phyloP scores from a whole-genome alignment of 2,888 invertebrate species.

The Meteorus cinctellus region DNA sequence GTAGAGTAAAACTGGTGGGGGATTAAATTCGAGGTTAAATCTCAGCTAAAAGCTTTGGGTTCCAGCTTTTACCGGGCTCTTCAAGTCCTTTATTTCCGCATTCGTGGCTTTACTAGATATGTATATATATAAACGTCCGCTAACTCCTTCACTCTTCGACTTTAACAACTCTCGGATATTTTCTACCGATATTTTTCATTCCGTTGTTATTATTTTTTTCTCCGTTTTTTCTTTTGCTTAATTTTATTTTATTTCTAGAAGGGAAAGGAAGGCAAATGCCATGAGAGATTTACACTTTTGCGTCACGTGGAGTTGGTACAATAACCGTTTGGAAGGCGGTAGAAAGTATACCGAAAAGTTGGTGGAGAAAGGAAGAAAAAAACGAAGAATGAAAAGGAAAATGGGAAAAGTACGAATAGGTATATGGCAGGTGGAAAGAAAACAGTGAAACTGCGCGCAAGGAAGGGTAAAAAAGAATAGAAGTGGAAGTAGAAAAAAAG shows the following conservation, averaged over 20 bases:
- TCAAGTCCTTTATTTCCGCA: slow-evolving; percentile 29
- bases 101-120: slow-evolving; percentile 19
- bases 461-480: slow-evolving; percentile 1
- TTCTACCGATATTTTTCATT: neutral
- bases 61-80: slow-evolving; percentile 34
- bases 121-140: neutral
- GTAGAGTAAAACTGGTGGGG: slow-evolving; percentile 8
- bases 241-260: slow-evolving; percentile 25
- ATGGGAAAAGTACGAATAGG: slow-evolving; percentile 11
- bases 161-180: neutral
- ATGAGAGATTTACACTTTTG: slow-evolving; percentile 47
- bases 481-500: slow-evolving; percentile 25
- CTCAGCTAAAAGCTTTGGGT: slow-evolving; percentile 48
- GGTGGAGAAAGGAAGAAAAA: neutral
- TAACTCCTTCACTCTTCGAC: slow-evolving; percentile 5
- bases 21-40: slow-evolving; percentile 46
- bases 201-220: slow-evolving; percentile 4
- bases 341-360: slow-evolving; percentile 2
- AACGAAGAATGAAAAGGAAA: slow-evolving; percentile 4
- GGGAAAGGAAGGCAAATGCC: slow-evolving; percentile 31
- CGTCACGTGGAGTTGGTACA: slow-evolving; percentile 27
- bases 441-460: slow-evolving; percentile 12
- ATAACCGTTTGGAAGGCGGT: neutral
- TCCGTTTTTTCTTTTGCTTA: slow-evolving; percentile 7
- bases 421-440: slow-evolving; percentile 2